These are phyloP conservation scores for Novumbra hubbsi DNA, from an alignment of 2,797 vertebrate species.

Conservation along the genomic window DNA sequence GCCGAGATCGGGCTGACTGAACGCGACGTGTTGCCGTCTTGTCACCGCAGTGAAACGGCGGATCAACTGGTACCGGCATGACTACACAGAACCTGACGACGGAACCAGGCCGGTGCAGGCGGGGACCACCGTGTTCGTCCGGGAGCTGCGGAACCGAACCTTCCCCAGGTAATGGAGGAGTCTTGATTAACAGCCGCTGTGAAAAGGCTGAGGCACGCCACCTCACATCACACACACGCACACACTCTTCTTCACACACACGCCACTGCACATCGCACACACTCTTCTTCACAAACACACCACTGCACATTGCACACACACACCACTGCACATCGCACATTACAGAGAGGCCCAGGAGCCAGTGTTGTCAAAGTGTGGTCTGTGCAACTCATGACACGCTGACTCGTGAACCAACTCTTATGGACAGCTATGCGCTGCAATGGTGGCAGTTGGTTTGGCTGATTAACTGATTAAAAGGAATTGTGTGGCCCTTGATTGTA, in stretches of 20 bases:
- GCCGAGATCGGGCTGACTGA: not conserved
- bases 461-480: not conserved
- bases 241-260: not conserved
- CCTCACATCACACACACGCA: not conserved
- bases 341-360: not conserved
- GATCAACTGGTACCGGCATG: conserved; percentile 96
- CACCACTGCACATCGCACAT: not conserved
- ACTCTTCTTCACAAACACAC: not conserved
- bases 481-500: not conserved
- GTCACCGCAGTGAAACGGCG: conserved; percentile 87
- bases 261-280: not conserved
- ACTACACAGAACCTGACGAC: conserved; percentile 92
- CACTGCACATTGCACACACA: not conserved
- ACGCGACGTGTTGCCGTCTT: conserved; percentile 33
- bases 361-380: not conserved
- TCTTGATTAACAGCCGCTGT: no score
- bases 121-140: conserved; percentile 90
- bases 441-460: not conserved
- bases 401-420: not conserved
- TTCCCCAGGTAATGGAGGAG: conserved; percentile 83
- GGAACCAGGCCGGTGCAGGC: conserved; percentile 92
- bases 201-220: not conserved
- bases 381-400: not conserved
- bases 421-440: not conserved
- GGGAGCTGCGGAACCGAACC: conserved; percentile 82